Evolutionary conservation across 2,888 invertebrate species (phyloP), one percentile per base, ranked within the genome.

Genomic region (Cetonia aurata): DNA sequence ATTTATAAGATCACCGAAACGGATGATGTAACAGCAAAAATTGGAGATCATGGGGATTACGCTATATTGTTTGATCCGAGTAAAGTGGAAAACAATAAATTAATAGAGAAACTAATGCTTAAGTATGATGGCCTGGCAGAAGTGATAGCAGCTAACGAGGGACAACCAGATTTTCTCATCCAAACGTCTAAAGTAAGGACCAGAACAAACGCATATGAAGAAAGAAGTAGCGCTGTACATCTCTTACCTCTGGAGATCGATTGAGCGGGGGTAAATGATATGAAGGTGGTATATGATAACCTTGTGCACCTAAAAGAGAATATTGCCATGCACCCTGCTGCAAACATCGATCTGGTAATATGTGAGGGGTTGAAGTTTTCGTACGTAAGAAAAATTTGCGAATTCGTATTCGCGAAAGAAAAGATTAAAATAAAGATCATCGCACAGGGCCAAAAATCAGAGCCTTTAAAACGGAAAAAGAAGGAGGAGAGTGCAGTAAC

Each of bases 91-190:
- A 15, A 15, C 6, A 46, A 46, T 15, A 46, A 46, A 46, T 6
- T 46, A 12, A 12, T 12, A 46, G 46, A 46, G 46, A 46, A 46
- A 12, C 46, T 46, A 12, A 46, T 46, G 46, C 46, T 46, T n/a
- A 46, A 46, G 12, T 46, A 46, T 15, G 15, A 46, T 6, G 46
- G 46, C 6, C 46, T 46, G 15, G 46, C 46, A 15, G 46, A 46
- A 46, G 6, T 46, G 46, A 15, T 46, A 12, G 15, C 13, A 12
- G 15, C 13, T 6, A 46, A 46, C n/a, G n/a, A 46, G 46, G 46
- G 46, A 46, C 13, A 46, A 46, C 6, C 15, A 15, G 46, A 46
- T 2, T 46, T 12, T 12, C 46, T 46, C 46, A 46, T 46, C 1
- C 46, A 46, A 46, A 46, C 46, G 25, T 25, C 25, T 25, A 25